Conservation (phyloP, 2,113 vertebrate genomes). For the Enhydra lutris region DNA sequence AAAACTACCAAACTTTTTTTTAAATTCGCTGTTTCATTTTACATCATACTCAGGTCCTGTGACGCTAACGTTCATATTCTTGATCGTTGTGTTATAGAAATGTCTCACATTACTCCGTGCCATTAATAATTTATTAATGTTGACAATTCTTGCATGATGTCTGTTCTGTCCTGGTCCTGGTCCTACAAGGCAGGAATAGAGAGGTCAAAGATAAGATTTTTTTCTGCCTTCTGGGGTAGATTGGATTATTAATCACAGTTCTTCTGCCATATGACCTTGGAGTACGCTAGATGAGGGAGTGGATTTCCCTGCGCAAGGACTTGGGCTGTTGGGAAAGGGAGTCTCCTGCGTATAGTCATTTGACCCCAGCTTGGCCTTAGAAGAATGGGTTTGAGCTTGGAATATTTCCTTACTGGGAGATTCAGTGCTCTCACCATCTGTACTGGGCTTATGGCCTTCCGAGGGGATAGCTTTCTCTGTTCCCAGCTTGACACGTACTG, state of each 20-base stretch:
- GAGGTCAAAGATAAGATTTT: not conserved
- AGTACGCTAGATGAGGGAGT: fast-evolving
- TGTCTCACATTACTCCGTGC: not conserved
- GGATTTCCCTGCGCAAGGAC: not conserved
- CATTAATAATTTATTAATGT: not conserved
- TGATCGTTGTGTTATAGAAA: not conserved
- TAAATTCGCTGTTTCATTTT: not conserved
- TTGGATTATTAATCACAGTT: not conserved
- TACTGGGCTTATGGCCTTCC: not conserved
- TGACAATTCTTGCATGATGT: not conserved
- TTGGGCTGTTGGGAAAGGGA: not conserved
- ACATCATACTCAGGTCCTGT: not conserved
- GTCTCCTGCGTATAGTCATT: not conserved
- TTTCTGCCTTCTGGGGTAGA: not conserved
- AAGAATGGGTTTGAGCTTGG: not conserved
- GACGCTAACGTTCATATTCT: not conserved
- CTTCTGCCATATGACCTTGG: not conserved
- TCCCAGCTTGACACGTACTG: not conserved
- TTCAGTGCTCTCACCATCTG: too few relatives aligned
- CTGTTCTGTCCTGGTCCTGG: not conserved
- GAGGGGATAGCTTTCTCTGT: not conserved
- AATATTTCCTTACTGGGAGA: not conserved
- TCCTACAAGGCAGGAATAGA: not conserved
- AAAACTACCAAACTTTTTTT: not conserved
- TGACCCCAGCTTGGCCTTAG: not conserved